A percentile compares a stretch with the other conserved stretches of the same genome.
Evolutionary conservation across 2,888 invertebrate species (phyloP).

Genomic region (Eulithis testata): DNA sequence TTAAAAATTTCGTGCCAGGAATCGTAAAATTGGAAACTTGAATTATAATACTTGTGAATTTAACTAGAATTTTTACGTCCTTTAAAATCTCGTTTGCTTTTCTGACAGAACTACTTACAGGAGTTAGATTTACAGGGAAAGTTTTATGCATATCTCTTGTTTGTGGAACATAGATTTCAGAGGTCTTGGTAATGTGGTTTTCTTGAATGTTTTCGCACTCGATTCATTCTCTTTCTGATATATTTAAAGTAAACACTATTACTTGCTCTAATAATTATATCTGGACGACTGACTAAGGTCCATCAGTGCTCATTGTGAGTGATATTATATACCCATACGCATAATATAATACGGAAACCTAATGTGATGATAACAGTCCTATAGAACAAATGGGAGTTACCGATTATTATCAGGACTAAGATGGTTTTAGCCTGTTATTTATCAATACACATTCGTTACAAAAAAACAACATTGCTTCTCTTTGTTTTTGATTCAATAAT

Average conservation of each 20-base stretch:
- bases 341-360: no score
- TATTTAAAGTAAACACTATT: no score
- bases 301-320: no score
- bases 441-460: not conserved
- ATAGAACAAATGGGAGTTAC: no score
- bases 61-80: slow-evolving; percentile 47
- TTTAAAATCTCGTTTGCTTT: slow-evolving; percentile 34
- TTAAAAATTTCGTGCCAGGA: slow-evolving; percentile 54
- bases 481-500: not conserved
- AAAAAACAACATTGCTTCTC: not conserved
- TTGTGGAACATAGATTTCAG: slow-evolving; percentile 7
- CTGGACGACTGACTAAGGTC: no score
- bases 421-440: no score
- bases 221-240: not conserved
- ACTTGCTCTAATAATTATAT: no score
- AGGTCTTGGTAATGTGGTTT: not conserved
- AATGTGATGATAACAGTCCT: no score
- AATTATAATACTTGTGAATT: slow-evolving; percentile 47
- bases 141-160: slow-evolving; percentile 24
- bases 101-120: slow-evolving; percentile 17
- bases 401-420: no score
- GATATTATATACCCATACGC: no score
- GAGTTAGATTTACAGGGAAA: slow-evolving; percentile 29
- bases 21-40: slow-evolving; percentile 48
- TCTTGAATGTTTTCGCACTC: no score